These are phyloP conservation scores for Austrofundulus limnaeus DNA, from an alignment of 2,113 vertebrate species.

Conservation along the genomic window DNA sequence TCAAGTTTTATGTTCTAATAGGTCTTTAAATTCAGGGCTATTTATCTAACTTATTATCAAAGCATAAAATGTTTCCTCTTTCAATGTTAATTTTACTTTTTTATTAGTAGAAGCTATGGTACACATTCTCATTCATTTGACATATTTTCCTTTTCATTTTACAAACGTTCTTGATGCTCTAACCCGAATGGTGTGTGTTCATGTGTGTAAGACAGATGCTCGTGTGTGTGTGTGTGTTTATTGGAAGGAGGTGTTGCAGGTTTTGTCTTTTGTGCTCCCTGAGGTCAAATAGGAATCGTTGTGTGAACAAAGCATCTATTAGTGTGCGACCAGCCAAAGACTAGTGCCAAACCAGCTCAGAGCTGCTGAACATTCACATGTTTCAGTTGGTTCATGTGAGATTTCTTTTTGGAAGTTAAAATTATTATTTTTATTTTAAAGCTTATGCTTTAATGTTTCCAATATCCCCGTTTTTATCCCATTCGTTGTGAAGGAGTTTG, in stretches of 20 bases:
- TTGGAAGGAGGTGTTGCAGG: conserved; percentile 60
- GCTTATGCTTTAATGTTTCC: neutral
- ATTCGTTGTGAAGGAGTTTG: neutral
- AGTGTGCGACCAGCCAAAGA: conserved; percentile 75
- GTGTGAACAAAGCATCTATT: conserved; percentile 73
- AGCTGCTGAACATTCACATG: conserved; percentile 64
- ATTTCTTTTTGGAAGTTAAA: neutral
- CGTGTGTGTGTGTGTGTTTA: conserved; percentile 33
- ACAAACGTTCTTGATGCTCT: neutral
- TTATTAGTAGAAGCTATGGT: neutral
- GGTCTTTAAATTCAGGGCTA: too few species aligned
- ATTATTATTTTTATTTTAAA: neutral
- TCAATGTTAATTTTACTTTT: too few species aligned
- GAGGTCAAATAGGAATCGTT: conserved; percentile 69
- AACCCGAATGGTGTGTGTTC: neutral
- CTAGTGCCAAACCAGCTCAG: conserved; percentile 70
- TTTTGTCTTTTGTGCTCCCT: conserved; percentile 63
- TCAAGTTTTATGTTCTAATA: too few species aligned
- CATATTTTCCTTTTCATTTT: neutral
- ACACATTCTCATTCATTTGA: neutral
- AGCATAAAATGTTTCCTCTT: too few species aligned
- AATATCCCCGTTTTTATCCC: too few species aligned
- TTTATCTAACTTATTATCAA: too few species aligned
- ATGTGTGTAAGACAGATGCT: conserved; percentile 13
- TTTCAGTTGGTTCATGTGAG: conserved; percentile 32